Percentiles rank a stretch among this genome's conserved stretches.
These are phyloP conservation scores for Ashinkailepas kermadecensis DNA, from an alignment of 2,888 invertebrate species.

Conservation along the genomic window DNA sequence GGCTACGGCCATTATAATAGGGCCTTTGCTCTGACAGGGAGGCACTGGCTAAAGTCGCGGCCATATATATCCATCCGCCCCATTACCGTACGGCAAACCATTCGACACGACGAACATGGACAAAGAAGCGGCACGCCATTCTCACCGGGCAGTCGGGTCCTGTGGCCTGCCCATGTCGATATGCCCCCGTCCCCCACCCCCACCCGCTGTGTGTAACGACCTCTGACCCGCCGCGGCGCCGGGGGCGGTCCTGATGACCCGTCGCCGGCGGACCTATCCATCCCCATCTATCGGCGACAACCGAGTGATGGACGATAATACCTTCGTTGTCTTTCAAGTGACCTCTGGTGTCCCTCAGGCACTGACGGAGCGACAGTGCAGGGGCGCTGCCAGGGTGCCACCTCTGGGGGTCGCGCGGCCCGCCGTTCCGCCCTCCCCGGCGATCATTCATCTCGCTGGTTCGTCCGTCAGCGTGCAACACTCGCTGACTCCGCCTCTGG, in stretches of 20 bases:
- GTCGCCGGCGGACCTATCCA: neutral
- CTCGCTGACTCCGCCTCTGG: neutral
- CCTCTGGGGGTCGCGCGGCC: neutral
- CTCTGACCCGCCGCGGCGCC: neutral
- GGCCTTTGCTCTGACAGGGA: too few relatives aligned
- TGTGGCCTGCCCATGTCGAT: too few relatives aligned
- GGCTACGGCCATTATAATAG: too few relatives aligned
- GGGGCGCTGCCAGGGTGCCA: neutral
- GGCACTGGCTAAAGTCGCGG: too few relatives aligned
- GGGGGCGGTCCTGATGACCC: constrained; percentile 12
- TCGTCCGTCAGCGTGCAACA: neutral
- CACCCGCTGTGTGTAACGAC: neutral
- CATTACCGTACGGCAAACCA: too few relatives aligned
- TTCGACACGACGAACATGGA: too few relatives aligned
- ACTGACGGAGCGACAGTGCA: neutral
- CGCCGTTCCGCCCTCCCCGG: neutral
- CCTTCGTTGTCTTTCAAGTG: constrained; percentile 20
- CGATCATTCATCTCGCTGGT: neutral
- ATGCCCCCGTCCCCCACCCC: too few relatives aligned
- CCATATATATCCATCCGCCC: too few relatives aligned
- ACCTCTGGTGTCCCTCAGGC: constrained; percentile 17
- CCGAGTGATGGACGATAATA: constrained; percentile 9
- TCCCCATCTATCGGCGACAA: constrained; percentile 9
- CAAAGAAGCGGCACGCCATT: too few relatives aligned
- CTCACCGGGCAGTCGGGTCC: too few relatives aligned